Base-by-base conservation (phyloP, 2,113 vertebrate species). In the Hippotragus niger region DNA sequence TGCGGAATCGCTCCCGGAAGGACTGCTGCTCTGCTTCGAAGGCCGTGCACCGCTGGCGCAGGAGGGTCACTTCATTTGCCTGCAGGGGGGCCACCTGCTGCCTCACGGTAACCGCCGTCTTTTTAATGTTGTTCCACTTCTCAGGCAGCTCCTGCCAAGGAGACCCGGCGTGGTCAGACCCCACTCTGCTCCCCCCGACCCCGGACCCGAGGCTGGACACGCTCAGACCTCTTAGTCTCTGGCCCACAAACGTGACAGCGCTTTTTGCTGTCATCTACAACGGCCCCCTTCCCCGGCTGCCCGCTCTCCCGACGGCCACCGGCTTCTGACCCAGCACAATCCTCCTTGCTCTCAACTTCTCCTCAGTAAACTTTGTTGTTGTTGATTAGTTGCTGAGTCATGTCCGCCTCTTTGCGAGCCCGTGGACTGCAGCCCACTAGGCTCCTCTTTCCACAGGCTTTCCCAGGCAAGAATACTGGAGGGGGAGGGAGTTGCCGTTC, bases 11-110 rank as follows among this genome's bases (percentile, higher is more conserved):
- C 91, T 99, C 99, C 80, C 99, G 95, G 97, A 99, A 99, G 25
- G 31, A 95, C 23, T 99, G 98, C 81, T 99, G 99, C 43, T 99
- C 98, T 0, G 98, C 98, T 8, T 99, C 99, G 1, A 99, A 99
- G 0, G 98, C 81, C 0, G 99, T 98, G 3, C 99, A 99, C 97
- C 98, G 99, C 92, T 98, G 98, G 8, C 99, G 99, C 93, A 99
- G 98, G 1, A 91, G 82, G 0, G 99, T 82, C 97, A 99, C 99
- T 98, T 99, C 99, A 0, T 95, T 98, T 0, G 99, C 99, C 98
- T 99, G 99, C 98, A 99, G 98, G 0, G 99, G 99, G 8, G 99
- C 99, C 97, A 99, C 99, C 2, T 99, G 99, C 98, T 99, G 99
- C 97, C 99, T 99, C 90, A 99, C 98, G 0, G 98, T 92, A 43